phyloP scores from a whole-genome alignment of 2,113 vertebrate species.

The Rallus limicola region DNA sequence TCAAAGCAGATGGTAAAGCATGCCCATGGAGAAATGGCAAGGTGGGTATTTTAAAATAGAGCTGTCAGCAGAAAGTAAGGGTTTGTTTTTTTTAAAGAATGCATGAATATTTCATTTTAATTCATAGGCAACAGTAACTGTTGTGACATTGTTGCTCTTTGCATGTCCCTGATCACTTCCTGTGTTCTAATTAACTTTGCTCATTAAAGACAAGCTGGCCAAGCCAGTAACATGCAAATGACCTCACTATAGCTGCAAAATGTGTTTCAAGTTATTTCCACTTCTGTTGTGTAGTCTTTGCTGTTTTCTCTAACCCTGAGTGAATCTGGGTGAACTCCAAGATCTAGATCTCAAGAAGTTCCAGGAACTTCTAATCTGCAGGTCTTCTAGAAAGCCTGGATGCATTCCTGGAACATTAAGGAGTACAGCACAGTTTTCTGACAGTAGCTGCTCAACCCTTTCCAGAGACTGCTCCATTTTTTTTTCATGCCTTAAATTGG shows the following conservation, averaged over 20 bases:
- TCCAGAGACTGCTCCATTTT: background rate
- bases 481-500: background rate
- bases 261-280: background rate
- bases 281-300: background rate
- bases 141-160: background rate
- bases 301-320: background rate
- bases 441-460: background rate
- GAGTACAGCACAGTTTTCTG: background rate
- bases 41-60: background rate
- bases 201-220: background rate
- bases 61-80: background rate
- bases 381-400: background rate
- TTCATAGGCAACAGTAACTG: background rate
- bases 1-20: background rate
- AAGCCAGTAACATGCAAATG: background rate
- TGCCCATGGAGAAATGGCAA: background rate
- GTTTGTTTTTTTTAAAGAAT: accelerated
- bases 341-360: background rate
- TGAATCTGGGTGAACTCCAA: background rate
- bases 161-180: background rate
- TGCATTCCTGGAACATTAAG: background rate
- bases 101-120: background rate
- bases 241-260: background rate
- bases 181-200: background rate
- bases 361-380: background rate